A percentile compares a stretch with the other conserved stretches of the same genome.
These are phyloP conservation scores for Rhopilema esculentum DNA, from an alignment of 30 jellyfish, hydroid and myxozoan species.

Conservation along the genomic window DNA sequence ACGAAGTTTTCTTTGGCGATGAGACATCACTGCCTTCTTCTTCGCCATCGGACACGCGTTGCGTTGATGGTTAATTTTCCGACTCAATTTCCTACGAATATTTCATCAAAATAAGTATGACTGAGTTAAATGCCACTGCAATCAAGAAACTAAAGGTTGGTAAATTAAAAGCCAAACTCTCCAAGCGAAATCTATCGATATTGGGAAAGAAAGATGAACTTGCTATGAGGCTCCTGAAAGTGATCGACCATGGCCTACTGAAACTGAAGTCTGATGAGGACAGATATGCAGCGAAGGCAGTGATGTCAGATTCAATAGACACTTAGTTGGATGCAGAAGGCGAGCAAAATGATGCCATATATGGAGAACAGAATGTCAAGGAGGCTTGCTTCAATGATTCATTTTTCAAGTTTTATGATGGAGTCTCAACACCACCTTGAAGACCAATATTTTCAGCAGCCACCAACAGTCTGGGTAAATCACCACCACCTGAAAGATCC, in stretches of 20 bases:
- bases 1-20: too few relatives aligned
- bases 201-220: slow-evolving; percentile 4
- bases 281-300: slow-evolving; percentile 5
- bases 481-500: too few relatives aligned
- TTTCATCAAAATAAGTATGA: slow-evolving; percentile 19
- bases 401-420: too few relatives aligned
- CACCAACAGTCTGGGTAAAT: too few relatives aligned
- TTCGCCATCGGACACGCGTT: too few relatives aligned
- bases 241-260: slow-evolving; percentile 23
- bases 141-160: slow-evolving; percentile 27
- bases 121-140: slow-evolving; percentile 7
- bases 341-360: too few relatives aligned
- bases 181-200: slow-evolving; percentile 11
- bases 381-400: too few relatives aligned
- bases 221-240: slow-evolving; percentile 7
- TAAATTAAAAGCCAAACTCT: background rate
- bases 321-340: slow-evolving; percentile 1
- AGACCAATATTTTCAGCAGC: too few relatives aligned
- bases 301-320: slow-evolving; percentile 5
- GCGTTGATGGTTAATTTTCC: background rate
- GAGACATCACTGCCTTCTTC: too few relatives aligned
- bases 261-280: slow-evolving; percentile 5
- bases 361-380: too few relatives aligned
- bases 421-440: too few relatives aligned
- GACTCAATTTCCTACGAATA: slow-evolving; percentile 3